phyloP scores from a whole-genome alignment of 2,888 invertebrate genomes.

The Napeogenes sylphis region DNA sequence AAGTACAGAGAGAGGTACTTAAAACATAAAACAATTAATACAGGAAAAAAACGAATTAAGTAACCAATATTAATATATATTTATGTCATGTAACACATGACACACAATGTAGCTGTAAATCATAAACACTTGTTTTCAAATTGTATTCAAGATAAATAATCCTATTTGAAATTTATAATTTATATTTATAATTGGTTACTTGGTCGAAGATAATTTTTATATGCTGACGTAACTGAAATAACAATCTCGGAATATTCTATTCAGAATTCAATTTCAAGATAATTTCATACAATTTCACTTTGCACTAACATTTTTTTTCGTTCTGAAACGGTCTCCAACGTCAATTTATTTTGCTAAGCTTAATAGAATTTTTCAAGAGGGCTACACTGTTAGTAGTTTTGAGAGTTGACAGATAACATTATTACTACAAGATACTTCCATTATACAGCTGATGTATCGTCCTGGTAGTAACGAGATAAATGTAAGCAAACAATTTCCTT shows the following conservation, averaged over 20 bases:
- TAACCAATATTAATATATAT: too few relatives aligned
- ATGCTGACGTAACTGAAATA: constrained; percentile 2
- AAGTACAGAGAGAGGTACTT: too few relatives aligned
- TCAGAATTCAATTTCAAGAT: constrained; percentile 17
- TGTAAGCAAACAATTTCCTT: constrained; percentile 23
- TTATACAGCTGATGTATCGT: constrained; percentile 36
- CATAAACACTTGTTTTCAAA: too few relatives aligned
- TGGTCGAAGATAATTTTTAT: neutral
- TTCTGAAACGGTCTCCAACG: constrained; percentile 25
- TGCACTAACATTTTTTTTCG: constrained; percentile 17
- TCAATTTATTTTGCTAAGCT: constrained; percentile 52
- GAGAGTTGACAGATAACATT: constrained; percentile 47
- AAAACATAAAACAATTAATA: too few relatives aligned
- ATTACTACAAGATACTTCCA: constrained; percentile 54
- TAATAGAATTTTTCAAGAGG: constrained; percentile 43
- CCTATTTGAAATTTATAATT: too few relatives aligned
- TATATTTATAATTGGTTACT: too few relatives aligned
- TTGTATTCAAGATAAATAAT: too few relatives aligned
- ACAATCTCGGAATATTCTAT: constrained; percentile 13
- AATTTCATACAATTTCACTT: constrained; percentile 14
- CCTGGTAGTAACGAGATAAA: constrained; percentile 26
- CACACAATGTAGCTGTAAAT: too few relatives aligned
- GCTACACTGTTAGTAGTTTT: constrained; percentile 43
- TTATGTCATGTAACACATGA: too few relatives aligned
- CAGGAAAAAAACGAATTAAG: too few relatives aligned